Conservation (phyloP, 2,113 vertebrate species). For the Nothocercus julius region DNA sequence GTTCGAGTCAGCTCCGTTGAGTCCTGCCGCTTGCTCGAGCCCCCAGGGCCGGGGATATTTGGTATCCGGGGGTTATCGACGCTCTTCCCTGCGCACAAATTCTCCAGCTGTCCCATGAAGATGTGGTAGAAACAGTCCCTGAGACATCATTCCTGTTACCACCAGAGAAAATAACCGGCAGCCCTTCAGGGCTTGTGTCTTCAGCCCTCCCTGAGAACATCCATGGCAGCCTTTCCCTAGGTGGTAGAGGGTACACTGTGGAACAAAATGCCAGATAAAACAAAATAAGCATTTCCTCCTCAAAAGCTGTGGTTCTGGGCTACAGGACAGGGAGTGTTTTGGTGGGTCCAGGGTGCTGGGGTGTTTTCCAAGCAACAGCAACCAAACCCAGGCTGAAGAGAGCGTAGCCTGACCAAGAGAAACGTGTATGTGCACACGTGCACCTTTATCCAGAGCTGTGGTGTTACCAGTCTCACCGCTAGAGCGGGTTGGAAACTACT, state of each 20-base stretch:
- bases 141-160: background rate
- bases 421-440: background rate
- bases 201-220: background rate
- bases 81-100: background rate
- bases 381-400: background rate
- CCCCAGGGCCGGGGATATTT: background rate
- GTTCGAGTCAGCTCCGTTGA: background rate
- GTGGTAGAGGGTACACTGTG: background rate
- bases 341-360: background rate
- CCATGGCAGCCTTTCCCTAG: background rate
- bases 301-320: background rate
- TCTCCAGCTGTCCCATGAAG: background rate
- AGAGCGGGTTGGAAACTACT: constrained; percentile 44
- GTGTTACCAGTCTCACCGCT: constrained; percentile 1
- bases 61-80: background rate
- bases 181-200: background rate
- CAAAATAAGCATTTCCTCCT: background rate
- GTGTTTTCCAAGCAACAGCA: background rate
- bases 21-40: background rate
- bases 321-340: background rate
- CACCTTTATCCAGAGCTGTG: background rate
- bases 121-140: background rate
- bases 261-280: background rate
- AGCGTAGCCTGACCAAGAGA: background rate
- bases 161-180: background rate